Base-by-base conservation (phyloP, 2,888 invertebrate species). In the Drosophila macrothrix region DNA sequence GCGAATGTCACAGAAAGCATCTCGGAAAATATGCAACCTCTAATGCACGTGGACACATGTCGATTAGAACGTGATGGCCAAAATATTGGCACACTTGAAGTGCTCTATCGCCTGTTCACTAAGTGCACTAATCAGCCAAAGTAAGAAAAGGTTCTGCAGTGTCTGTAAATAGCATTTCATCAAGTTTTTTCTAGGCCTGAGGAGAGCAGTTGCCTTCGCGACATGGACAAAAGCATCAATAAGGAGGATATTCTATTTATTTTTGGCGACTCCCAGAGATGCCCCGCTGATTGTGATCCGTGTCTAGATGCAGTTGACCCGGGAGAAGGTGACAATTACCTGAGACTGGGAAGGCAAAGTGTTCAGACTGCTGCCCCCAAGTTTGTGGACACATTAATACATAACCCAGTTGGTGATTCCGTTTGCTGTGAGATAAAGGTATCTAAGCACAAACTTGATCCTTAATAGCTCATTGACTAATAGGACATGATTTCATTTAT, bases 241-340 rank as follows among this genome's bases (percentile, higher is more conserved):
- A 78, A 84, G 0, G 76, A 82, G 54, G 92, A 92, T 64, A 81
- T 92, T 22, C 66, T 91, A 5, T 91, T 92, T 55, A 76, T 92
- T 5, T 69, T 92, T 53, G 82, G 76, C n/a, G 88, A 88, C 22
- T 64, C 84, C 0, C 84, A 84, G 63, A 35, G 22, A 33, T 79
- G 85, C 41, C 66, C 79, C 4, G 49, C 12, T n/a, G 39, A 67
- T 19, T 67, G 67, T 50, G 81, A 76, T 43, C 87, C 87, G 0
- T 85, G 87, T 50, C 14, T 31, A 0, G 65, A 67, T 53, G 58
- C 60, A 3, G 25, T 31, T 62, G 33, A 69, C 9, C 7, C 67
- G 0, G 12, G 35, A 1, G 69, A 62, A 9, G 83, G 70, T 7
- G 82, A 84, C 4, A 76, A 80, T 10, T 70, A 75, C 5, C 69